phyloP scores from a whole-genome alignment of 2,113 vertebrate genomes.

The Trichomycterus rosablanca region DNA sequence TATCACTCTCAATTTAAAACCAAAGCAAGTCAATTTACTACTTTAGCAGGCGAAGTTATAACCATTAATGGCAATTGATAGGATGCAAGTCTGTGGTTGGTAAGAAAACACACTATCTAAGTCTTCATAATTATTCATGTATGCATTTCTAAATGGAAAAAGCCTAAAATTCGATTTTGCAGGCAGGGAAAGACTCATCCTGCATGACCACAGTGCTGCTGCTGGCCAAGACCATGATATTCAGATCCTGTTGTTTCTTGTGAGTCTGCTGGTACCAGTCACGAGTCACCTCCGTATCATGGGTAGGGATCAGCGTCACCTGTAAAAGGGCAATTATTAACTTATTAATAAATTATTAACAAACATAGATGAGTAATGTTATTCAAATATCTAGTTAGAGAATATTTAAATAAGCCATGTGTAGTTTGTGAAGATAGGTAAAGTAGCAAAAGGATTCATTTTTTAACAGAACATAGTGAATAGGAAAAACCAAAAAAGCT shows the following conservation, averaged over 20 bases:
- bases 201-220: slow-evolving; percentile 99
- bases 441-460: no score
- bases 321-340: slow-evolving; percentile 50
- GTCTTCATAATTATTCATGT: slow-evolving; percentile 33
- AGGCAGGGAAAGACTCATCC: slow-evolving; percentile 97
- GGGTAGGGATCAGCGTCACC: slow-evolving; percentile 97
- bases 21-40: no score
- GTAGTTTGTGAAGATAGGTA: no score
- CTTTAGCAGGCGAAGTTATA: slow-evolving; percentile 5
- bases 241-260: slow-evolving; percentile 92
- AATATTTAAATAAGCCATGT: no score
- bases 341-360: no score
- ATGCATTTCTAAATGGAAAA: slow-evolving; percentile 30
- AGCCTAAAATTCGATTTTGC: slow-evolving; percentile 97
- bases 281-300: slow-evolving; percentile 93
- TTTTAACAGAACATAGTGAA: no score
- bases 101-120: slow-evolving; percentile 17
- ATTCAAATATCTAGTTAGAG: no score
- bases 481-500: no score
- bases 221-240: slow-evolving; percentile 96
- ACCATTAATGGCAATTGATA: slow-evolving; percentile 34
- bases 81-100: slow-evolving; percentile 25
- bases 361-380: no score
- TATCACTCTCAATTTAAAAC: no score
- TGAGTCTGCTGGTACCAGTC: slow-evolving; percentile 99